Conservation (phyloP, 2,888 invertebrate species). For the Trypoxylon attenuatum region DNA sequence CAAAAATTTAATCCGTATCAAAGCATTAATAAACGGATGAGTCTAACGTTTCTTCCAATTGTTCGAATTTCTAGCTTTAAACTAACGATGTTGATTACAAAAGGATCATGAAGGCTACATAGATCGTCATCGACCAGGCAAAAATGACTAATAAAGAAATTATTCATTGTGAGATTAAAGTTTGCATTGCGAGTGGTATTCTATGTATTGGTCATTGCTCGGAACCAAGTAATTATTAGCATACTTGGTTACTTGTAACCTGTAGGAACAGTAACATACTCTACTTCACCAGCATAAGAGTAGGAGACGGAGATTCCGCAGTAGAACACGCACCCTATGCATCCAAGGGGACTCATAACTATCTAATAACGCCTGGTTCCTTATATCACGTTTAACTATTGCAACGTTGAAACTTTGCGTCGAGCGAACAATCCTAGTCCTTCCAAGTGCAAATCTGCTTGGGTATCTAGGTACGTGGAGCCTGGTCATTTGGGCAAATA, state of each 20-base stretch:
- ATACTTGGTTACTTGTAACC: constrained; percentile 57
- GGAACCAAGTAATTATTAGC: constrained; percentile 67
- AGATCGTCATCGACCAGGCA: background rate
- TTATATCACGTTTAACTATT: constrained; percentile 60
- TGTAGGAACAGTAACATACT: constrained; percentile 33
- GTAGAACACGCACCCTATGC: constrained; percentile 49
- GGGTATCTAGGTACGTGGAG: no score
- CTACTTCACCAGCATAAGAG: no score
- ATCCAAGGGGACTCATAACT: constrained; percentile 69
- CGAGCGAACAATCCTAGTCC: constrained; percentile 23
- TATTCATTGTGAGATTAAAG: constrained; percentile 70
- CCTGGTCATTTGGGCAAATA: no score
- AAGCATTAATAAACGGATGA: no score
- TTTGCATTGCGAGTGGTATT: constrained; percentile 71
- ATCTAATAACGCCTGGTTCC: constrained; percentile 69
- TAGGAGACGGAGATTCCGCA: constrained; percentile 28
- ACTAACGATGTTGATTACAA: no score
- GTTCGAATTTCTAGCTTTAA: no score
- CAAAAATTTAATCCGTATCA: no score
- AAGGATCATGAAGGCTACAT: no score
- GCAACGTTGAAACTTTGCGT: constrained; percentile 41
- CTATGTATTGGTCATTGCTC: constrained; percentile 68
- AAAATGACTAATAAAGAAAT: constrained; percentile 69
- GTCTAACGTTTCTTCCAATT: no score
- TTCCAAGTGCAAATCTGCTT: constrained; percentile 14